Evolutionary conservation across 1,140 invertebrate genomes (phyloP), one percentile per base, ranked within the genome.

Genomic region (Anthonomus grandis): DNA sequence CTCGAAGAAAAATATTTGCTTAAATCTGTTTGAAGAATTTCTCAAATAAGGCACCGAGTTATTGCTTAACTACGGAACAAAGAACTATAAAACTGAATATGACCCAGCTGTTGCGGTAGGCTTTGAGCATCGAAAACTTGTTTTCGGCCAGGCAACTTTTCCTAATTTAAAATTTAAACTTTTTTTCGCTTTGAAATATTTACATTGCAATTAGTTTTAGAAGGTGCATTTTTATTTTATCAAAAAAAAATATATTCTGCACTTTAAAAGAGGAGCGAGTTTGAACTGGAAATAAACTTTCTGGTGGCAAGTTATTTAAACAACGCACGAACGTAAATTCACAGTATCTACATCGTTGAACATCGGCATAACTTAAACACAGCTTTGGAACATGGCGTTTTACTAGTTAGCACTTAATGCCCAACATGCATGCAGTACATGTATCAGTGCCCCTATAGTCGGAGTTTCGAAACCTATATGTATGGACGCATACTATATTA

Each of bases 31-130:
- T 42, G 23, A 27, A 19, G 50, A 46, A 56, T 47, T 38, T 56
- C 10, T 19, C 37, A 56, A 56, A 18, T 56, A 46, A 47, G 36
- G 31, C 21, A 21, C 22, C 12, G 53, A 2, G 45, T 55, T 55
- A 55, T 55, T 47, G 53, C 54, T 57, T 57, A 49, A 57, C 39
- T 57, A 37, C 54, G 31, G 45, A 57, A 57, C 54, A 57, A 57
- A 57, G 54, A 56, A 56, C 58, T 60, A 60, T 60, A 48, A 60
- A 60, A 60, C 38, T 60, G 52, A 60, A 56, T 60, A 55, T 56
- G 39, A 38, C 58, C 62, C 64, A 63, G 51, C 64, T 65, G 64
- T 61, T 61, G 45, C 64, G 61, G 57, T 52, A 54, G 53, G 27
- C 60, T 47, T 49, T 48, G 54, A 54, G 49, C 44, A 55, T 60